Evolutionary conservation across 2,888 invertebrate genomes (phyloP).

Genomic region (Diarsia dahlii): DNA sequence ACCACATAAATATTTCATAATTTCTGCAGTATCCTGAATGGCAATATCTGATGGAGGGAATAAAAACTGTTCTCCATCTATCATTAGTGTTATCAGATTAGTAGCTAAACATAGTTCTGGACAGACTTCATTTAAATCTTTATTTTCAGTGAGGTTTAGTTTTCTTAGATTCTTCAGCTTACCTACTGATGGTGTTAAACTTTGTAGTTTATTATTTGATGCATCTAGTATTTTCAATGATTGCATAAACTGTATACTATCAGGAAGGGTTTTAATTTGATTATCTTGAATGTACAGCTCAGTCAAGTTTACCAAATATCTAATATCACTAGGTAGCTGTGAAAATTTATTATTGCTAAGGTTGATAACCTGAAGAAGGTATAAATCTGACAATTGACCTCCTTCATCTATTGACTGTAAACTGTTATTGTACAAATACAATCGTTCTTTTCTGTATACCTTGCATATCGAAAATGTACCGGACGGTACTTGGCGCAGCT

Average conservation of each 20-base stretch:
- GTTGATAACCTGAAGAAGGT: slow-evolving; percentile 92
- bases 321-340: slow-evolving; percentile 92
- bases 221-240: slow-evolving; percentile 93
- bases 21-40: slow-evolving; percentile 91
- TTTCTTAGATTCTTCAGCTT: slow-evolving; percentile 91
- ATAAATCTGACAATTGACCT: slow-evolving; percentile 93
- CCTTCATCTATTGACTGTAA: slow-evolving; percentile 93
- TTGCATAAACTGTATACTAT: slow-evolving; percentile 91
- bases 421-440: slow-evolving; percentile 93
- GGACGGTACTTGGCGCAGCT: slow-evolving; percentile 93
- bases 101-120: slow-evolving; percentile 92
- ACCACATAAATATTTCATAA: slow-evolving; percentile 92
- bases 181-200: slow-evolving; percentile 92
- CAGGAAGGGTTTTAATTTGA: slow-evolving; percentile 92
- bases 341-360: slow-evolving; percentile 92
- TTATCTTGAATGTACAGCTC: slow-evolving; percentile 94
- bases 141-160: slow-evolving; percentile 92
- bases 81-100: slow-evolving; percentile 91
- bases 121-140: slow-evolving; percentile 91
- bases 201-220: slow-evolving; percentile 93
- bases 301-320: slow-evolving; percentile 92
- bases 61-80: slow-evolving; percentile 91
- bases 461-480: slow-evolving; percentile 95
- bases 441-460: slow-evolving; percentile 94
- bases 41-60: slow-evolving; percentile 93